phyloP scores from a whole-genome alignment of 2,113 vertebrate species.

The Dendropsophus ebraccatus region DNA sequence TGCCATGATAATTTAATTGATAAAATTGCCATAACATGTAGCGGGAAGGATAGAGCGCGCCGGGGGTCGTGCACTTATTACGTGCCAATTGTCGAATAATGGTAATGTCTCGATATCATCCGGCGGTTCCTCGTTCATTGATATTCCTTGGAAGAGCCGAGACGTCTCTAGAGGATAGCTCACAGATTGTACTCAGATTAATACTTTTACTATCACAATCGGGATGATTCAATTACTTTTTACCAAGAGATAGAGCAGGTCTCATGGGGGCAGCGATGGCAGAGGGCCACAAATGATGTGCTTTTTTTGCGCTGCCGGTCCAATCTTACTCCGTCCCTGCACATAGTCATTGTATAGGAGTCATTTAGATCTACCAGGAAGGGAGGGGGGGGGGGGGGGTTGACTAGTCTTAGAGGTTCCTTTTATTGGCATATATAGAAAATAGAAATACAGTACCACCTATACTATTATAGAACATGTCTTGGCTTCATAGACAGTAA shows the following conservation, averaged over 20 bases:
- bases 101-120: background rate
- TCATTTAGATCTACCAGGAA: background rate
- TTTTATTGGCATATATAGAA: too few relatives aligned
- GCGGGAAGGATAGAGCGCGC: background rate
- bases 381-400: too few relatives aligned
- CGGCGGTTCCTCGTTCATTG: conserved; percentile 14
- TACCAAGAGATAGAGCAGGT: conserved; percentile 27
- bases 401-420: background rate
- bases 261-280: background rate
- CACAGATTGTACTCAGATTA: conserved; percentile 27
- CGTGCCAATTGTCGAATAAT: background rate
- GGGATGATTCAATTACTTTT: conserved; percentile 52
- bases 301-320: background rate
- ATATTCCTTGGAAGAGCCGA: conserved; percentile 20
- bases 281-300: conserved; percentile 34
- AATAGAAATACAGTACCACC: background rate
- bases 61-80: background rate
- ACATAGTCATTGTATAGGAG: conserved; percentile 18
- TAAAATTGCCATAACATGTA: background rate
- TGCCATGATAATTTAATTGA: background rate
- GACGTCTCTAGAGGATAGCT: background rate
- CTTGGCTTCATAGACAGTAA: background rate
- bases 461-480: background rate
- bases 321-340: background rate
- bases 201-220: conserved; percentile 44